These are phyloP conservation scores for Perca schrenkii DNA, from an alignment of 2,113 vertebrate species.

Conservation along the genomic window DNA sequence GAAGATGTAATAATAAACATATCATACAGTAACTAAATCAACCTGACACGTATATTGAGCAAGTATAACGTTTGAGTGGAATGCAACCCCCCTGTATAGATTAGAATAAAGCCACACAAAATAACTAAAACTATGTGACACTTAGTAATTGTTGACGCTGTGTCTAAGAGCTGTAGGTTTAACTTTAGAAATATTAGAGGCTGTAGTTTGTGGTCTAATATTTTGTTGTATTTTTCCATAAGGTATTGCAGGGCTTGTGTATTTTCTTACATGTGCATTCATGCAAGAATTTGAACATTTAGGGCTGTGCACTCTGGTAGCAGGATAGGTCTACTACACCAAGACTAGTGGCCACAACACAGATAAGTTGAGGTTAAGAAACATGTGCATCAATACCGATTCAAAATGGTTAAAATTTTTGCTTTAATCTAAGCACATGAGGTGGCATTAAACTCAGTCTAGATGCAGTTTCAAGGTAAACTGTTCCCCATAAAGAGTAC, in stretches of 20 bases:
- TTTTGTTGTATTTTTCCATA: too few relatives aligned
- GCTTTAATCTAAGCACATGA: not conserved
- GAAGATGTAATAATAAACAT: not conserved
- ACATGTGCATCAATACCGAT: not conserved
- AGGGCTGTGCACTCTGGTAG: not conserved
- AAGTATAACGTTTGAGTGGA: not conserved
- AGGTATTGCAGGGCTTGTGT: too few relatives aligned
- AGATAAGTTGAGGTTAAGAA: not conserved
- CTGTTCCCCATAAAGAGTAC: too few relatives aligned
- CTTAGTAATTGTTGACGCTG: not conserved
- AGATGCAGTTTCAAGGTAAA: not conserved
- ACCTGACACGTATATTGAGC: not conserved
- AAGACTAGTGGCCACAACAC: not conserved
- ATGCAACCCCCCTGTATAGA: not conserved
- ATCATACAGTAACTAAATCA: not conserved
- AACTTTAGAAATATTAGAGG: too few relatives aligned
- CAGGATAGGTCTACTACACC: too few relatives aligned
- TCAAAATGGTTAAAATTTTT: not conserved
- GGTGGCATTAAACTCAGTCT: not conserved
- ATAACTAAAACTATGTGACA: not conserved
- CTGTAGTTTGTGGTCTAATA: too few relatives aligned
- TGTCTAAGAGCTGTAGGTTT: too few relatives aligned
- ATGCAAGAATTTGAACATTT: not conserved
- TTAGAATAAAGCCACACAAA: not conserved
- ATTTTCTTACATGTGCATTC: not conserved